phyloP scores from a whole-genome alignment of 1,140 invertebrate species.

The Cherax quadricarinatus region DNA sequence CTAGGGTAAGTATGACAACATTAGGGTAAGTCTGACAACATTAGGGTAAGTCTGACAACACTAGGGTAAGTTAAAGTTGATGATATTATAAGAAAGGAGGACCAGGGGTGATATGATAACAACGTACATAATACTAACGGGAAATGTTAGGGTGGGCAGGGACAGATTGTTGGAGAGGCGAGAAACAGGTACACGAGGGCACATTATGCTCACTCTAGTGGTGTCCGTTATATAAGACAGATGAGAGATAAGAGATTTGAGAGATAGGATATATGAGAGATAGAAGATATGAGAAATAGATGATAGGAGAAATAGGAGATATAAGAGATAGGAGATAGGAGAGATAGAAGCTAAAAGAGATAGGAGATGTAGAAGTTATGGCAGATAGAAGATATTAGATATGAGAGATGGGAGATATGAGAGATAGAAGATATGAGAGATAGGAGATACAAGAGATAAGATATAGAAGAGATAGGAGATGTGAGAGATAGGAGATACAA shows the following conservation, averaged over 20 bases:
- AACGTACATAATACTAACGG: too few relatives aligned
- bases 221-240: not conserved
- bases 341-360: not conserved
- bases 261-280: not conserved
- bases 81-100: not conserved
- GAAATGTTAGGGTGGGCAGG: too few relatives aligned
- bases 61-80: too few relatives aligned
- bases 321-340: not conserved
- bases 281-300: not conserved
- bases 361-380: not conserved
- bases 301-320: too few relatives aligned
- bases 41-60: conserved; percentile 29
- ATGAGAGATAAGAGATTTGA: not conserved
- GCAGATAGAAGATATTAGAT: not conserved
- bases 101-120: not conserved
- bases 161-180: too few relatives aligned
- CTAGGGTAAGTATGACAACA: conserved; percentile 75
- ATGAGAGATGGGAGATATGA: not conserved
- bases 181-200: not conserved
- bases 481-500: not conserved
- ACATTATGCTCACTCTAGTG: not conserved
- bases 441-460: too few relatives aligned
- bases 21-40: conserved; percentile 82
- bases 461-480: too few relatives aligned
- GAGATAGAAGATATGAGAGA: too few relatives aligned